Evolutionary conservation across 1,140 invertebrate genomes (phyloP).

Genomic region (Condylostylus longicornis): DNA sequence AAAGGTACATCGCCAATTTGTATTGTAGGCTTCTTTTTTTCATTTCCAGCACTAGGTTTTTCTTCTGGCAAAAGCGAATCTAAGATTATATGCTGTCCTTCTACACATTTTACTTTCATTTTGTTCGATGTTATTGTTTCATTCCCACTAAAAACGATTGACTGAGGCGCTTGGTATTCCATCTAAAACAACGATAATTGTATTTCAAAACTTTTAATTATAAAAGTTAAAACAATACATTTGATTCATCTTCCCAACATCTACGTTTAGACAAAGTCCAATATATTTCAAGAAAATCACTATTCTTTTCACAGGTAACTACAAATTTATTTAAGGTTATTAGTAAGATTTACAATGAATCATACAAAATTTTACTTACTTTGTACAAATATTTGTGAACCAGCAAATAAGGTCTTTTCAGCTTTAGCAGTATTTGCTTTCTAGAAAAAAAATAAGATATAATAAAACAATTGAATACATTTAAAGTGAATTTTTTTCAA

Average conservation of each 20-base stretch:
- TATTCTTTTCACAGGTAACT: constrained; percentile 11
- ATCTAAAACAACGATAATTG: not conserved
- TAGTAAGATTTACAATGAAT: constrained; percentile 1
- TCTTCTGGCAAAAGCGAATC: not conserved
- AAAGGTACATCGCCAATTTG: not conserved
- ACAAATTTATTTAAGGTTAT: constrained; percentile 6
- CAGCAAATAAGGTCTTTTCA: constrained; percentile 30
- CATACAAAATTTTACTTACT: constrained; percentile 18
- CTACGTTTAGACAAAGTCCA: constrained; percentile 10
- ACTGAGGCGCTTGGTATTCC: too few species aligned
- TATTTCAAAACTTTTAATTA: not conserved
- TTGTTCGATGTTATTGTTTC: constrained; percentile 1
- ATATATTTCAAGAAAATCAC: constrained; percentile 11
- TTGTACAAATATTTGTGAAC: constrained; percentile 29
- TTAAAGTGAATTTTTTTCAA: too few species aligned
- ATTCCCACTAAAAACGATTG: too few species aligned
- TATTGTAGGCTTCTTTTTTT: not conserved
- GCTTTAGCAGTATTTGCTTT: not conserved
- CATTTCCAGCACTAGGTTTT: not conserved
- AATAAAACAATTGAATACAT: not conserved
- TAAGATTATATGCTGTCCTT: not conserved
- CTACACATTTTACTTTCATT: not conserved
- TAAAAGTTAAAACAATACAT: not conserved
- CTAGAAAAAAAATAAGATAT: not conserved
- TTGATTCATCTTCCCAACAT: constrained; percentile 11